Percentiles rank a stretch among this genome's conserved stretches.
phyloP scores from a whole-genome alignment of 2,113 vertebrate genomes.

The Sander lucioperca region DNA sequence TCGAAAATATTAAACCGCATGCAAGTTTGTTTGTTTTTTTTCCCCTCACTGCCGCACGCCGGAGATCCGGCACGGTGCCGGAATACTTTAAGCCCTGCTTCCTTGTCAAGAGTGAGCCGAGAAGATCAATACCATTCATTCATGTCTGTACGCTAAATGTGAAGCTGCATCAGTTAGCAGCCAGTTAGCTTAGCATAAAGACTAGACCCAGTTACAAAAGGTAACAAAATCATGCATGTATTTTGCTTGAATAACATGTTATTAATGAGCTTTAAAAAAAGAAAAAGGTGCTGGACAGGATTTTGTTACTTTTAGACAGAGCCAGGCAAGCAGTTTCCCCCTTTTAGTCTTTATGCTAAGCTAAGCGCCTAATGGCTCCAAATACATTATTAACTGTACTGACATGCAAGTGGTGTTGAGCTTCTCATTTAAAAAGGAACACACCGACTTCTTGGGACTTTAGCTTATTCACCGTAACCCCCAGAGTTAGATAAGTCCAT shows the following conservation, averaged over 20 bases:
- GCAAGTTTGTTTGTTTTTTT: too few relatives aligned
- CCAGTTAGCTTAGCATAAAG: not conserved
- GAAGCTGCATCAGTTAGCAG: not conserved
- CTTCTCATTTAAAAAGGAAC: not conserved
- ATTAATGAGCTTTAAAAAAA: not conserved
- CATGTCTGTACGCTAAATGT: not conserved
- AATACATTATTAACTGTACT: not conserved
- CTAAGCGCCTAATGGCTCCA: not conserved
- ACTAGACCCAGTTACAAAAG: not conserved
- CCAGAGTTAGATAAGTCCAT: too few relatives aligned
- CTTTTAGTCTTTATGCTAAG: not conserved
- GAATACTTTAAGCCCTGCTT: not conserved
- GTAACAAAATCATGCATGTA: not conserved
- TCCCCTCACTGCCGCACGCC: too few relatives aligned
- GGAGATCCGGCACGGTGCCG: too few relatives aligned
- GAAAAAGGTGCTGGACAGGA: not conserved
- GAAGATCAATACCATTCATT: not conserved
- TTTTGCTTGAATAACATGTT: not conserved
- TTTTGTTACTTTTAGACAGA: not conserved
- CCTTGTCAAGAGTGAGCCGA: not conserved
- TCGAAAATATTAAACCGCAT: too few relatives aligned
- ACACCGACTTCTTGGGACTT: too few relatives aligned
- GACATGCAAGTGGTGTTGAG: not conserved
- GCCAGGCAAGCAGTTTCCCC: not conserved
- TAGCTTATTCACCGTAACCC: too few relatives aligned